Conservation (phyloP, 2,888 invertebrate genomes). For the Mesorhabditis sp. region DNA sequence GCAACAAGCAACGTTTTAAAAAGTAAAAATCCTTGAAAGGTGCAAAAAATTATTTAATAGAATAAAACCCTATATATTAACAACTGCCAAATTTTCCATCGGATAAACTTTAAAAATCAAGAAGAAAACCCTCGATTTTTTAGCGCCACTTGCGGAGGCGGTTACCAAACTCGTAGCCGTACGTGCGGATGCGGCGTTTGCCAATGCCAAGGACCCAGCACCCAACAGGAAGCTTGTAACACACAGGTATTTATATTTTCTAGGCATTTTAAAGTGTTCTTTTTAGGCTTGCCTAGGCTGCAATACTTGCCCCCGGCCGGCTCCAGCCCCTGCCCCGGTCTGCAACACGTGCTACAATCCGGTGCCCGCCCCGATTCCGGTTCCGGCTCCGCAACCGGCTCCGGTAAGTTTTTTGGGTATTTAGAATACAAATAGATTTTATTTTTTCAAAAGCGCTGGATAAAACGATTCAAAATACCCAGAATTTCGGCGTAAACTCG, state of each 20-base stretch:
- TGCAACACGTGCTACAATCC: slow-evolving; percentile 1
- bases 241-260: neutral
- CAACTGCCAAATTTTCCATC: neutral
- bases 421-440: no score
- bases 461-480: no score
- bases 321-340: neutral
- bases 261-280: neutral
- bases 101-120: neutral
- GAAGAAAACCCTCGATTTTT: neutral
- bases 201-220: slow-evolving; percentile 2
- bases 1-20: no score
- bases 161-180: neutral
- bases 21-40: no score
- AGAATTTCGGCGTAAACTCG: no score
- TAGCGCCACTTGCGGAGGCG: neutral
- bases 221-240: neutral
- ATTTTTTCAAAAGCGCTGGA: no score
- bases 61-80: no score
- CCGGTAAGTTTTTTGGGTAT: neutral
- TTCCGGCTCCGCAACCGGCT: neutral
- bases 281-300: neutral
- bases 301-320: neutral
- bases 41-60: no score
- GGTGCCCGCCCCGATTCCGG: neutral
- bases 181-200: slow-evolving; percentile 3